A percentile compares a stretch with the other conserved stretches of the same genome.
These are phyloP conservation scores for Scaptomyza flava DNA, from an alignment of 2,888 invertebrate species.

Conservation along the genomic window DNA sequence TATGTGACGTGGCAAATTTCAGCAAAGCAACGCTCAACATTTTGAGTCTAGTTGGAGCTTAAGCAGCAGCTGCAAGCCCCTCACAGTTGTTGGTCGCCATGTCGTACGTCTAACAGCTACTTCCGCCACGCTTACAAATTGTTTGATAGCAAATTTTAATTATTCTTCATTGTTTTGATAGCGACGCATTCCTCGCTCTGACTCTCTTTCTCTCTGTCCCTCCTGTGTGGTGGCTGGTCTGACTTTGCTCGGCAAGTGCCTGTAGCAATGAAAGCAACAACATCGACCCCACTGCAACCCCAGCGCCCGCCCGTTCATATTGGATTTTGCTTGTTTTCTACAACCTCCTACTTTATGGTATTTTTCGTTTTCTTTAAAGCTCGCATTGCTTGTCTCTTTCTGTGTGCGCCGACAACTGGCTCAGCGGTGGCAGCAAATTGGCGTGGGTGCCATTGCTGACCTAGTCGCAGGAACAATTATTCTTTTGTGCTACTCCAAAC, in stretches of 20 bases:
- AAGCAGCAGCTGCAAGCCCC: conserved; percentile 15
- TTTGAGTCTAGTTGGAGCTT: conserved; percentile 11
- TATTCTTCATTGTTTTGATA: conserved; percentile 81
- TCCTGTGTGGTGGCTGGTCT: conserved; percentile 12
- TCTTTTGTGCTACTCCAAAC: conserved; percentile 32
- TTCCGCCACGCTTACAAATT: conserved; percentile 73
- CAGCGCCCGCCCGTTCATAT: conserved; percentile 30
- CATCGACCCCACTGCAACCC: conserved; percentile 26
- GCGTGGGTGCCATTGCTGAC: conserved; percentile 23
- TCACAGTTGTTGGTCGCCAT: conserved; percentile 26
- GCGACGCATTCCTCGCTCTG: conserved; percentile 51
- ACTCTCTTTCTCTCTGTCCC: not conserved
- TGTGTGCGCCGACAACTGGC: conserved; percentile 27
- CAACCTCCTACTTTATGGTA: not conserved
- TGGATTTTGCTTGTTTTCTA: conserved; percentile 30
- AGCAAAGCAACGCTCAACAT: not conserved
- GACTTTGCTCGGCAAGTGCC: conserved; percentile 22
- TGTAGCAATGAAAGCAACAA: conserved; percentile 26
- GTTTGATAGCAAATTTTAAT: conserved; percentile 81
- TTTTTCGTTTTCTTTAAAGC: no score
- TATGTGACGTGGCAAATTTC: conserved; percentile 50
- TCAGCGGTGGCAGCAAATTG: conserved; percentile 28
- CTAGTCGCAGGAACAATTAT: conserved; percentile 42
- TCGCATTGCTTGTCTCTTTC: not conserved
- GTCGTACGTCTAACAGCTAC: conserved; percentile 43